Evolutionary conservation across 2,888 invertebrate species (phyloP), one percentile per base, ranked within the genome.

Genomic region (Pyralis farinalis): DNA sequence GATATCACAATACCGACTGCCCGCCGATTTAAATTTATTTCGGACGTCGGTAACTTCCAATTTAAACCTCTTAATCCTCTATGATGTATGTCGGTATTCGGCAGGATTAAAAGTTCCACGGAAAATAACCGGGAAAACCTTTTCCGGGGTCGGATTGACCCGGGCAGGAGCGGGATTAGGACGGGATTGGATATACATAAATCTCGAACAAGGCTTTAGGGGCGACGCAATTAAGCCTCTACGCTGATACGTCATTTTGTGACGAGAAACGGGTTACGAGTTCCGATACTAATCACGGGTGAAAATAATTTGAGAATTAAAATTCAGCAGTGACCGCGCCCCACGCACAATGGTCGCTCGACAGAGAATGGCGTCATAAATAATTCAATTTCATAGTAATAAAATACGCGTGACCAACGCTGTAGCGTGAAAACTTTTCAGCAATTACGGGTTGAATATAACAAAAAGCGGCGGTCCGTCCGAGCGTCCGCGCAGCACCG

Each of bases 21-120:
- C 84, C 77, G 73, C 80, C 88, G 88, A 87, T 88, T 86, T 85
- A 86, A 88, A 88, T 88, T 88, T 88, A 88, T 88, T 86, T 86
- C 85, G 85, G 83, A 83, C 88, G 88, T 86, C 86, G 88, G 88
- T 88, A 87, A 88, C 88, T 88, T 88, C 88, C 88, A 88, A 88
- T 88, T 88, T 88, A 88, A 88, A 87, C 88, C 88, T 87, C 87
- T 88, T 88, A 88, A 88, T 88, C 88, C 88, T 78, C 82, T 86
- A 88, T 88, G 88, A 88, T 88, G 86, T 86, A 88, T 88, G 85
- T 84, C 81, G 88, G 88, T 87, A 88, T 88, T 88, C 86, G 79
- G 81, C 75, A 60, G 88, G 88, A 88, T 88, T 88, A 88, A 88
- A 88, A 88, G 88, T 88, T 88, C 85, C 81, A 82, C 83, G 87